A percentile compares a stretch with the other conserved stretches of the same genome.
Evolutionary conservation across 1,140 invertebrate species (phyloP).

Genomic region (Drosophila nasuta): DNA sequence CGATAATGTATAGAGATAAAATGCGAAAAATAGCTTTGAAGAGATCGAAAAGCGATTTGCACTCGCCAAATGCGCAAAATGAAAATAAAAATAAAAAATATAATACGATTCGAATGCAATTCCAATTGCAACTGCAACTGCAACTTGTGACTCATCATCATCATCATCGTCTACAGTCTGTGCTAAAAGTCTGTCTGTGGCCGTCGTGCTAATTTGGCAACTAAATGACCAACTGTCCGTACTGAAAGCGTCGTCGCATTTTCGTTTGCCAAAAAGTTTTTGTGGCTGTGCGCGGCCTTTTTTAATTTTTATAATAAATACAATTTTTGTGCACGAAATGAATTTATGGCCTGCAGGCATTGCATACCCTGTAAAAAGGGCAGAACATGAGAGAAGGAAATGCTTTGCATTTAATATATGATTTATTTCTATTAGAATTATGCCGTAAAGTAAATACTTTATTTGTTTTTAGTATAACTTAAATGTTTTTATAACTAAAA

Average conservation of each 20-base stretch:
- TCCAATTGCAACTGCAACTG: conserved; percentile 27
- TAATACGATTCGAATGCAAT: conserved; percentile 12
- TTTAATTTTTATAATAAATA: conserved; percentile 26
- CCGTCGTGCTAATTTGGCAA: conserved; percentile 71
- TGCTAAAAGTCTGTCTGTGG: conserved; percentile 64
- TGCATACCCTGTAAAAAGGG: conserved; percentile 7
- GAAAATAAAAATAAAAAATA: neutral
- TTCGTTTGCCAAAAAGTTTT: conserved; percentile 23
- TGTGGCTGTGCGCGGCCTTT: conserved; percentile 18
- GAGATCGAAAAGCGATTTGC: conserved; percentile 67
- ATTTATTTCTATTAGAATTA: no score
- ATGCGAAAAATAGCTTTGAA: conserved; percentile 48
- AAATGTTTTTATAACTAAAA: no score
- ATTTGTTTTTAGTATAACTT: no score
- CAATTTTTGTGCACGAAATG: conserved; percentile 11
- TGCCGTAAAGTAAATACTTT: no score
- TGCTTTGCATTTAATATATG: no score
- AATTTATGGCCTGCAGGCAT: conserved; percentile 3
- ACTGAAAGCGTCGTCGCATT: neutral
- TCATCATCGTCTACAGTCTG: conserved; percentile 58
- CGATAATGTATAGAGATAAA: conserved; percentile 1
- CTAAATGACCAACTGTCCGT: conserved; percentile 39
- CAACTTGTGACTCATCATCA: conserved; percentile 39
- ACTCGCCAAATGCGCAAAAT: conserved; percentile 73
- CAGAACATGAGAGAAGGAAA: no score